These are phyloP conservation scores for Harpegnathos saltator DNA, from an alignment of 1,140 invertebrate species.

Conservation along the genomic window DNA sequence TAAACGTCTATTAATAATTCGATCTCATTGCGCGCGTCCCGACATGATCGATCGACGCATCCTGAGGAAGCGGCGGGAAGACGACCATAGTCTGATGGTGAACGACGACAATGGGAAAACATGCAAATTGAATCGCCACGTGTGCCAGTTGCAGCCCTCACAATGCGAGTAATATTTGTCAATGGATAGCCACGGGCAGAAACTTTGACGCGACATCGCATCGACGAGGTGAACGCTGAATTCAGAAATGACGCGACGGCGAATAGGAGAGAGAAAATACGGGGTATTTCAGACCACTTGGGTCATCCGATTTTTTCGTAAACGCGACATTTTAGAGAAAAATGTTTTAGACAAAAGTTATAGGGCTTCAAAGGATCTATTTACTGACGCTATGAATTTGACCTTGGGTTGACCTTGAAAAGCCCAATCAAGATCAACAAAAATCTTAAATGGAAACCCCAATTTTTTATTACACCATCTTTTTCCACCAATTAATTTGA, in stretches of 20 bases:
- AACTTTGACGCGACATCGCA: slow-evolving; percentile 52
- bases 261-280: neutral
- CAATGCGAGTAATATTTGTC: slow-evolving; percentile 60
- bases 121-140: slow-evolving; percentile 64
- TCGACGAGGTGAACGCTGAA: slow-evolving; percentile 23
- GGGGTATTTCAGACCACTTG: too few species aligned
- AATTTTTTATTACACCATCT: too few species aligned
- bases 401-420: too few species aligned
- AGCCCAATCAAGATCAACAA: too few species aligned
- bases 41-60: slow-evolving; percentile 29
- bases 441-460: too few species aligned
- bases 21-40: neutral
- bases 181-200: neutral
- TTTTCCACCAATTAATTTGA: too few species aligned
- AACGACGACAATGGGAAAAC: slow-evolving; percentile 37
- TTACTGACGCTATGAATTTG: too few species aligned
- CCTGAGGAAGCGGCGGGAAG: slow-evolving; percentile 1
- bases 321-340: too few species aligned
- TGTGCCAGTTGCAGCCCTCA: slow-evolving; percentile 18
- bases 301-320: too few species aligned
- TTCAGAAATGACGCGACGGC: slow-evolving; percentile 1
- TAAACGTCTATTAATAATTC: slow-evolving; percentile 55
- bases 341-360: too few species aligned
- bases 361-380: too few species aligned
- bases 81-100: neutral